These are phyloP conservation scores for Lota lota DNA, from an alignment of 2,113 vertebrate species.

Conservation along the genomic window DNA sequence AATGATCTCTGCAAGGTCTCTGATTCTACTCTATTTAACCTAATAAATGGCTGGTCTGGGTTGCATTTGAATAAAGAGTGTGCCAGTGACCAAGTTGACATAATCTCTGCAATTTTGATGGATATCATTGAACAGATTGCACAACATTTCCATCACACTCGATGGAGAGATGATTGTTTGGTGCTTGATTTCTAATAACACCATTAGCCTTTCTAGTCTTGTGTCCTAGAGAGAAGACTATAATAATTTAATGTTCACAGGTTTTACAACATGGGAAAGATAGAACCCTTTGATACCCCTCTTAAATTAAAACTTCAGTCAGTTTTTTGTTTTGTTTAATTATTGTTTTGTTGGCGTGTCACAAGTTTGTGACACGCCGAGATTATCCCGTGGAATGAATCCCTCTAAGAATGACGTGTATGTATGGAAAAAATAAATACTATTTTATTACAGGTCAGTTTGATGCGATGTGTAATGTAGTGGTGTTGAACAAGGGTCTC, in stretches of 20 bases:
- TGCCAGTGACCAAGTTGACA: constrained; percentile 57
- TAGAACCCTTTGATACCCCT: constrained; percentile 51
- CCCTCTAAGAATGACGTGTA: constrained; percentile 48
- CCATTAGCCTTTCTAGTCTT: constrained; percentile 70
- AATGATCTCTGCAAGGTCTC: constrained; percentile 34
- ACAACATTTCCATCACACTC: constrained; percentile 67
- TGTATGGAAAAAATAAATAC: constrained; percentile 61
- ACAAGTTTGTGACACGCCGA: constrained; percentile 43
- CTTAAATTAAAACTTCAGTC: constrained; percentile 51
- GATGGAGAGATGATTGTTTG: constrained; percentile 65
- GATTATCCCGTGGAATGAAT: constrained; percentile 59
- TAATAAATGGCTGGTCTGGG: constrained; percentile 42
- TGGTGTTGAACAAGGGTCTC: constrained; percentile 47
- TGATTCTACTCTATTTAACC: constrained; percentile 34
- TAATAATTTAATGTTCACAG: constrained; percentile 38
- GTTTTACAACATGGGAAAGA: constrained; percentile 52
- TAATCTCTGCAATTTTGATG: constrained; percentile 64
- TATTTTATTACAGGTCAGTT: constrained; percentile 66
- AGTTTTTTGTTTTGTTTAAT: constrained; percentile 23
- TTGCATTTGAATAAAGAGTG: constrained; percentile 55
- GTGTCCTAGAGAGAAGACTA: constrained; percentile 56
- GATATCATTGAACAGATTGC: constrained; percentile 68
- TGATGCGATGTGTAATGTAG: constrained; percentile 55
- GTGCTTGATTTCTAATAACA: constrained; percentile 72
- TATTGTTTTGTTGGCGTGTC: constrained; percentile 36